Base-by-base conservation (phyloP, 2,888 invertebrate genomes). In the Scaptomyza tumidula region DNA sequence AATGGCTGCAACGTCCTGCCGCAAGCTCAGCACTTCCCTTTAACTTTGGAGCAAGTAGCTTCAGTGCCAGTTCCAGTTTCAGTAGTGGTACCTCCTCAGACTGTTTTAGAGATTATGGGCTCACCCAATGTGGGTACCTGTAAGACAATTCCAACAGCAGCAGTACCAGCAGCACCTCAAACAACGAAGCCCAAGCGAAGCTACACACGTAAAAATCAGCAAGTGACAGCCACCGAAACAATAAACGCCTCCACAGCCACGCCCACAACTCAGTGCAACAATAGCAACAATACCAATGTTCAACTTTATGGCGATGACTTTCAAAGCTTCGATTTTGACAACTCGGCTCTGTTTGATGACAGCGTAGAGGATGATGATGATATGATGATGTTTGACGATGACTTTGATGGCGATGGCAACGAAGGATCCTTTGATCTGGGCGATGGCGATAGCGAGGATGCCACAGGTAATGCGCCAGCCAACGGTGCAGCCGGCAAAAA, bases 121-220 rank as follows among this genome's bases (percentile, higher is more conserved):
- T 91, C 91, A n/a, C 70, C 91, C 35, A 90, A 91, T 79, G 81
- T 86, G 44, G 91, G 91, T 56, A 92, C 91, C 46, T 92, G 90
- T 56, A 90, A 89, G 62, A 84, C 83, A 4, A 7, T 89, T 37
- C 63, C 75, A 19, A 14, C 65, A 9, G 46, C 65, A 6, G 44
- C 75, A 11, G 41, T 53, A 16, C 43, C 61, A 19, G 39, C 50
- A 7, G 49, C 61, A 29, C 16, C 41, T 2, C 49, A 70, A 3
- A 56, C 33, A 6, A 39, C 64, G 0, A 91, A 91, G 43, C 73
- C 89, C 7, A 91, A 91, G 61, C 88, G 91, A 16, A 76, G 80
- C 50, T 91, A 91, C 31, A 90, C 80, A 1, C 90, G 91, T 14
- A 91, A 89, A 62, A 78, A 69, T 37, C 89, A 83, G 41, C 63